These are phyloP conservation scores for Lithobates pipiens DNA, from an alignment of 2,797 vertebrate genomes.

Conservation along the genomic window DNA sequence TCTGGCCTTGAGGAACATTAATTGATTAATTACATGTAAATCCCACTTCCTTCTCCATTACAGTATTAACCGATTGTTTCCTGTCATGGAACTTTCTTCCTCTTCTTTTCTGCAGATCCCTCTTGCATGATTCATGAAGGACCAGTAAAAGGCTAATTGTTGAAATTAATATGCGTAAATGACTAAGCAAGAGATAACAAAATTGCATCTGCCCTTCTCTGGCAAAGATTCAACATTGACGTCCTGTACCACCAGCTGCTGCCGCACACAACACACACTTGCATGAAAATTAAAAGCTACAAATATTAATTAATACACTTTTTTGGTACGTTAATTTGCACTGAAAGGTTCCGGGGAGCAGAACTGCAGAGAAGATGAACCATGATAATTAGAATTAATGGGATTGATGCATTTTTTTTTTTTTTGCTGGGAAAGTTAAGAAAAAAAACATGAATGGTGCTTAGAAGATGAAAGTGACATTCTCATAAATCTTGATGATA, in stretches of 20 bases:
- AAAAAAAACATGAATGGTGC: slow-evolving; percentile 77
- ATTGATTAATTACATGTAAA: slow-evolving; percentile 46
- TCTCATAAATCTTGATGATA: slow-evolving; percentile 91
- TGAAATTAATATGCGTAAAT: slow-evolving; percentile 98
- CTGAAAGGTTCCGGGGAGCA: slow-evolving; percentile 88
- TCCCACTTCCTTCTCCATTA: slow-evolving; percentile 73
- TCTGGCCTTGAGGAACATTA: slow-evolving; percentile 34
- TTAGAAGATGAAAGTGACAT: slow-evolving; percentile 86
- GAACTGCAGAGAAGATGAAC: slow-evolving; percentile 87
- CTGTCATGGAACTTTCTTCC: slow-evolving; percentile 84
- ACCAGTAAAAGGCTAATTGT: slow-evolving; percentile 96
- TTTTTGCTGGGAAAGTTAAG: slow-evolving; percentile 84
- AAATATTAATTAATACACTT: slow-evolving; percentile 97
- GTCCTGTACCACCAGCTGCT: slow-evolving; percentile 92
- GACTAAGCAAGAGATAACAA: slow-evolving; percentile 98
- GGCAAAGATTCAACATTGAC: slow-evolving; percentile 89
- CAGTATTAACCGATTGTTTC: slow-evolving; percentile 80
- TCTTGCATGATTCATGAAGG: slow-evolving; percentile 93
- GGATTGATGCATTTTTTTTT: slow-evolving; percentile 83
- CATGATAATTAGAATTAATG: slow-evolving; percentile 94
- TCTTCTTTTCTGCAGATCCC: slow-evolving; percentile 87
- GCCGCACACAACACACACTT: slow-evolving; percentile 83
- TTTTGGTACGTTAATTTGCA: slow-evolving; percentile 93
- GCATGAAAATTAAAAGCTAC: slow-evolving; percentile 92
- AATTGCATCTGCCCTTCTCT: slow-evolving; percentile 97